Evolutionary conservation across 2,888 invertebrate genomes (phyloP), one percentile per base, ranked within the genome.

Genomic region (Amphipyra berbera): DNA sequence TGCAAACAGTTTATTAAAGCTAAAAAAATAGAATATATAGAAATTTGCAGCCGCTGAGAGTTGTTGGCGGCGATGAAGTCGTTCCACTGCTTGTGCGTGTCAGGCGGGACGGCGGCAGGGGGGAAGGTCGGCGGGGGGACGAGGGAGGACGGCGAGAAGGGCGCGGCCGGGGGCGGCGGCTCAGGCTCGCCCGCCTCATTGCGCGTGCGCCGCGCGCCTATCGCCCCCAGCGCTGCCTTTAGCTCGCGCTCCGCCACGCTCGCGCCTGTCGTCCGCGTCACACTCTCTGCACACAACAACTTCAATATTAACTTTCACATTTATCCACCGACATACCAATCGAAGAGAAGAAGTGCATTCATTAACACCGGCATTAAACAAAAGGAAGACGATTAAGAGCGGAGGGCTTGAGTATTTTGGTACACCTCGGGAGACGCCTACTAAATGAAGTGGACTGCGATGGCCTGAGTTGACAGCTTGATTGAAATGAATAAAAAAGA

Each of bases 231-330:
- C 30, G 85, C 64, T 1, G 89, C 92, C 41, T 81, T 80, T 65
- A 93, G 80, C 78, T 91, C 90, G 5, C 91, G 88, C 71, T 90
- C 90, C 0, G 93, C 93, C 9, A 85, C 82, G 56, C 81, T 88
- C 9, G 78, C 68, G 21, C 68, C 61, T 7, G 79, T 66, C 7
- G 67, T 54, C 9, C 59, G 56, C 12, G 49, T 35, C 41, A 47
- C 62, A 0, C 37, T 46, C 27, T 62, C 78, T 78, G 74, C 30
- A 45, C 27, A 69, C 33, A 55, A 50, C 7, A 50, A 54, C 14
- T 12, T 12, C 12, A 6, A 10, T 27, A 49, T 8, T 7, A 1
- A 8, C n/a, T n/a, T n/a, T n/a, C n/a, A n/a, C n/a, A n/a, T n/a
- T n/a, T n/a, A n/a, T n/a, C n/a, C n/a, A 15, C 14, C 8, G 21